A percentile compares a stretch with the other conserved stretches of the same genome.
Evolutionary conservation across 2,888 invertebrate genomes (phyloP).

Genomic region (Caenorhabditis plicata): DNA sequence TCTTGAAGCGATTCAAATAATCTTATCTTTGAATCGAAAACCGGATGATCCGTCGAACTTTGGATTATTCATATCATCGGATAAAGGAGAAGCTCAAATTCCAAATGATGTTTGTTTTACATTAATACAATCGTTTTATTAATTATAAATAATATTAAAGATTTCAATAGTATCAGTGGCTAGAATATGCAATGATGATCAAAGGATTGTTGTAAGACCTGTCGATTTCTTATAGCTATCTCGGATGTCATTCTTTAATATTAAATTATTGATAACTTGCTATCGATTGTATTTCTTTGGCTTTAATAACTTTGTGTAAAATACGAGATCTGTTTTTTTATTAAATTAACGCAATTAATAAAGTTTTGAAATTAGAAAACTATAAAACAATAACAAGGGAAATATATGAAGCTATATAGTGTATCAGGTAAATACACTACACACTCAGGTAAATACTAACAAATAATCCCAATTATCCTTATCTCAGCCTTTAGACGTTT

Average conservation of each 20-base stretch:
- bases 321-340: neutral
- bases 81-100: conserved; percentile 47
- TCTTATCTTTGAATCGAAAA: conserved; percentile 48
- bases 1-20: conserved; percentile 43
- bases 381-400: conserved; percentile 1
- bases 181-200: conserved; percentile 41
- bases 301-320: neutral
- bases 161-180: conserved; percentile 43
- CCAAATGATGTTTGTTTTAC: conserved; percentile 50
- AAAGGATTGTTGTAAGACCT: conserved; percentile 50
- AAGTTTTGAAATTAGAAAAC: neutral
- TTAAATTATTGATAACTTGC: conserved; percentile 1
- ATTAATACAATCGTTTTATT: no score
- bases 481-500: conserved; percentile 2
- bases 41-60: conserved; percentile 24
- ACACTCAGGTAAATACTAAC: neutral
- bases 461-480: neutral
- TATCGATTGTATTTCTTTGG: neutral
- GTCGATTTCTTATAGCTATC: conserved; percentile 34
- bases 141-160: no score
- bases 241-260: neutral
- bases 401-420: neutral
- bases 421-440: neutral
- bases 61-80: conserved; percentile 22
- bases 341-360: neutral